A percentile compares a stretch with the other conserved stretches of the same genome.
Conservation (phyloP, 2,113 vertebrate genomes). For the Dunckerocampus dactyliophorus region DNA sequence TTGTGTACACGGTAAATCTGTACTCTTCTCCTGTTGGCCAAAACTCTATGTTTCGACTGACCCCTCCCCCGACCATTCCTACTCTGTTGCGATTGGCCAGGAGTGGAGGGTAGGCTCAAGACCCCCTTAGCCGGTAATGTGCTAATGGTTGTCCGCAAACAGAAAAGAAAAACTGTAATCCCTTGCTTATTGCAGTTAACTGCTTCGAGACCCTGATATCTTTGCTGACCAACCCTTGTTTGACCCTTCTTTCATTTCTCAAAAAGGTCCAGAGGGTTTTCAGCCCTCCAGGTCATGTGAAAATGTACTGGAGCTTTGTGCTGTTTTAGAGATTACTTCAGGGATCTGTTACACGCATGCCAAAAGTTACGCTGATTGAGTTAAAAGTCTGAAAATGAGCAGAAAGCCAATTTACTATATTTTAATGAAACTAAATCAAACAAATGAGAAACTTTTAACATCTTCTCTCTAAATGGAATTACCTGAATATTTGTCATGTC, state of each 20-base stretch:
- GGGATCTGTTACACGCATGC: neutral
- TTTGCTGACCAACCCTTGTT: neutral
- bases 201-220: too few species aligned
- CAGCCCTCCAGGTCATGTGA: neutral
- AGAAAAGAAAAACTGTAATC: too few species aligned
- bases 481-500: neutral
- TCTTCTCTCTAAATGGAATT: neutral
- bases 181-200: too few species aligned
- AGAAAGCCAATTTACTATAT: neutral
- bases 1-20: too few species aligned
- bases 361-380: neutral
- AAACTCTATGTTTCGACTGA: too few species aligned
- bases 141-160: too few species aligned
- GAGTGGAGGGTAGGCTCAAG: too few species aligned
- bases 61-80: too few species aligned
- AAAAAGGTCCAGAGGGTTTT: neutral
- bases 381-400: neutral
- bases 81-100: too few species aligned
- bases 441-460: too few species aligned
- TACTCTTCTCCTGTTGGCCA: too few species aligned
- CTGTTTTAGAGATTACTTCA: constrained; percentile 2
- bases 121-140: too few species aligned
- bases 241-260: neutral
- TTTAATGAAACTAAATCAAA: neutral
- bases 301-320: neutral